A percentile compares a stretch with the other conserved stretches of the same genome.
These are phyloP conservation scores for Rhinogobius similis DNA, from an alignment of 2,113 vertebrate species.

Conservation along the genomic window DNA sequence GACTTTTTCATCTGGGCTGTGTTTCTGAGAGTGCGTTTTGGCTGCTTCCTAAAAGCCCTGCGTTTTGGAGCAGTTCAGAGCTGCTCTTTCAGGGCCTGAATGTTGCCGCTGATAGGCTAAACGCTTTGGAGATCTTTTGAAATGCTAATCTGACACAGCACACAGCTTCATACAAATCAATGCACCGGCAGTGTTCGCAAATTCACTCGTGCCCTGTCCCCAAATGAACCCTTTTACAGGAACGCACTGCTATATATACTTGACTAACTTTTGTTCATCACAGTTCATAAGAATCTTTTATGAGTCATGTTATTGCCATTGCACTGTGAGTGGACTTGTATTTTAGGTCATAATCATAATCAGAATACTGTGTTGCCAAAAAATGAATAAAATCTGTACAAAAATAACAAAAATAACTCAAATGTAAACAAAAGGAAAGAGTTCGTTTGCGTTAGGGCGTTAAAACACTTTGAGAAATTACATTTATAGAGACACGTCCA, in stretches of 20 bases:
- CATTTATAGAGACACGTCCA: no score
- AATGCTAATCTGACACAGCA: slow-evolving; percentile 45
- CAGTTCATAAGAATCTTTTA: no score
- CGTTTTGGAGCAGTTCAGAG: slow-evolving; percentile 42
- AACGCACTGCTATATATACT: not conserved
- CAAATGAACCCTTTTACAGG: slow-evolving; percentile 19
- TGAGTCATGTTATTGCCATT: no score
- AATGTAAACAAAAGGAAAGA: no score
- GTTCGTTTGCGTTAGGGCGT: no score
- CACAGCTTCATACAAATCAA: slow-evolving; percentile 41
- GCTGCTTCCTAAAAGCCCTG: slow-evolving; percentile 31
- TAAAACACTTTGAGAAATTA: no score
- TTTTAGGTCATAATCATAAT: no score
- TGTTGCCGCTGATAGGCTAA: slow-evolving; percentile 47
- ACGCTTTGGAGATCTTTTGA: slow-evolving; percentile 50
- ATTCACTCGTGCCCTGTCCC: slow-evolving; percentile 29
- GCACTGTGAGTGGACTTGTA: no score
- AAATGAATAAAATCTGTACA: no score
- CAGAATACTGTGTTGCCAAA: no score
- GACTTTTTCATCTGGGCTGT: slow-evolving; percentile 7
- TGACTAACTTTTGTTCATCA: not conserved
- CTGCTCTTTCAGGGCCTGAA: slow-evolving; percentile 50
- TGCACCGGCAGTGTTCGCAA: slow-evolving; percentile 42
- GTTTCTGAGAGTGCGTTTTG: slow-evolving; percentile 33
- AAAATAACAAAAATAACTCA: no score